phyloP scores from a whole-genome alignment of 2,113 vertebrate genomes.

The Taxidea taxus region DNA sequence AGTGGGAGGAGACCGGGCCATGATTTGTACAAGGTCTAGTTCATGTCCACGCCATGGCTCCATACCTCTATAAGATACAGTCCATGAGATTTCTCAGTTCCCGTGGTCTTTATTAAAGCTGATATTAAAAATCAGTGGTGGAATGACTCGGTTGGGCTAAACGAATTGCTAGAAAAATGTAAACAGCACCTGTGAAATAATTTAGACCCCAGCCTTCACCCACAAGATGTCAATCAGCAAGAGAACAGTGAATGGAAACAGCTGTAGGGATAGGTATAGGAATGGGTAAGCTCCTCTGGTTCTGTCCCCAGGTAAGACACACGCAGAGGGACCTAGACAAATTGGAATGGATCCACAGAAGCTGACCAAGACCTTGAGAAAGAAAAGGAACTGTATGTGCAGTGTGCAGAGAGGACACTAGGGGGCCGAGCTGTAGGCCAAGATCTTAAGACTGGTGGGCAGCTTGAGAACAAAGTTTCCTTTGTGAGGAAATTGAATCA shows the following conservation, averaged over 20 bases:
- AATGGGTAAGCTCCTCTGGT: not conserved
- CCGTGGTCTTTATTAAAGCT: not conserved
- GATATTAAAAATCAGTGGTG: not conserved
- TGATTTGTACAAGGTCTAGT: not conserved
- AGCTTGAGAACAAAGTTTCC: not conserved
- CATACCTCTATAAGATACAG: not conserved
- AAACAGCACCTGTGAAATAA: not conserved
- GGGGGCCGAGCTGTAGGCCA: no score
- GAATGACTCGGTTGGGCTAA: not conserved
- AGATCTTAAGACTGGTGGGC: fast-evolving
- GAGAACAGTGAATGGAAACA: not conserved
- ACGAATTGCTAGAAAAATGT: not conserved
- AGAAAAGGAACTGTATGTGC: not conserved
- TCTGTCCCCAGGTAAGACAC: not conserved
- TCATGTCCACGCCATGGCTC: not conserved
- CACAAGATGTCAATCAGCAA: not conserved
- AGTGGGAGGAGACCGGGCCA: not conserved
- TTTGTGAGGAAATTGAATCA: not conserved
- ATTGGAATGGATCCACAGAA: not conserved
- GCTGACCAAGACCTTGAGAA: not conserved
- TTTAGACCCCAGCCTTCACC: not conserved
- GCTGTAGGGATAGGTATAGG: not conserved
- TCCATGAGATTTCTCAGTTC: not conserved
- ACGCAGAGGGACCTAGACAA: not conserved
- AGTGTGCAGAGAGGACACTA: not conserved